A percentile compares a stretch with the other conserved stretches of the same genome.
These are phyloP conservation scores for Epinephelus cyanopodus DNA, from an alignment of 2,113 vertebrate species.

Conservation along the genomic window DNA sequence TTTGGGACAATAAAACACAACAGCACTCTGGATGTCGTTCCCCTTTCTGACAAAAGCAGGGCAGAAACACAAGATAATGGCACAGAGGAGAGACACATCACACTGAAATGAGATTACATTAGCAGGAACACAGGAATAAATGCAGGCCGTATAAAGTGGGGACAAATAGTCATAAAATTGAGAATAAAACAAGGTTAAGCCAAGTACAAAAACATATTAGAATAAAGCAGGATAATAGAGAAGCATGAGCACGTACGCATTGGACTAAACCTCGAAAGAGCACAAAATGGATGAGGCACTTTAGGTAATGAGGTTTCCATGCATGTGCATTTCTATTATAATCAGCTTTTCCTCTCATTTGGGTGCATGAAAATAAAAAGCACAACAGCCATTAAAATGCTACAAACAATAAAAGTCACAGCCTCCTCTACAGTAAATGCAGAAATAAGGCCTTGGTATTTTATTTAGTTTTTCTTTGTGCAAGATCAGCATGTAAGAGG, in stretches of 20 bases:
- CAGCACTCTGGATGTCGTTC: slow-evolving; percentile 4
- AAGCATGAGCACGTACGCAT: neutral
- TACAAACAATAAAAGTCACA: neutral
- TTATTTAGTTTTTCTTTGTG: slow-evolving; percentile 11
- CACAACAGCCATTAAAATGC: neutral
- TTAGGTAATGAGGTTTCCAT: slow-evolving; percentile 33
- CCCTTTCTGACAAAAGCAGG: slow-evolving; percentile 16
- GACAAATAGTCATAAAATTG: neutral
- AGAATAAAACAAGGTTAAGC: slow-evolving; percentile 37
- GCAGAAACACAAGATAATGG: slow-evolving; percentile 29
- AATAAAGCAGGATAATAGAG: slow-evolving; percentile 34
- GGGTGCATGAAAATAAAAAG: neutral
- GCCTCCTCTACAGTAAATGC: neutral
- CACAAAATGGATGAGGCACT: slow-evolving; percentile 37
- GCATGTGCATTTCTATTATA: slow-evolving; percentile 17
- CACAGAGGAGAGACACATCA: slow-evolving; percentile 31
- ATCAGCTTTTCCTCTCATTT: slow-evolving; percentile 19
- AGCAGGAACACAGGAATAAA: slow-evolving; percentile 19
- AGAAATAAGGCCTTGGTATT: neutral
- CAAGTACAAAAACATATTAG: slow-evolving; percentile 9
- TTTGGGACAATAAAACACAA: slow-evolving; percentile 44
- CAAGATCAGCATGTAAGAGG: slow-evolving; percentile 1
- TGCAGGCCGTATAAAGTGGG: neutral
- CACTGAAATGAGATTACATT: slow-evolving; percentile 50
- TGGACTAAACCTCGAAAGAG: slow-evolving; percentile 20